Evolutionary conservation across 2,113 vertebrate species (phyloP).

Genomic region (Mungos mungo): DNA sequence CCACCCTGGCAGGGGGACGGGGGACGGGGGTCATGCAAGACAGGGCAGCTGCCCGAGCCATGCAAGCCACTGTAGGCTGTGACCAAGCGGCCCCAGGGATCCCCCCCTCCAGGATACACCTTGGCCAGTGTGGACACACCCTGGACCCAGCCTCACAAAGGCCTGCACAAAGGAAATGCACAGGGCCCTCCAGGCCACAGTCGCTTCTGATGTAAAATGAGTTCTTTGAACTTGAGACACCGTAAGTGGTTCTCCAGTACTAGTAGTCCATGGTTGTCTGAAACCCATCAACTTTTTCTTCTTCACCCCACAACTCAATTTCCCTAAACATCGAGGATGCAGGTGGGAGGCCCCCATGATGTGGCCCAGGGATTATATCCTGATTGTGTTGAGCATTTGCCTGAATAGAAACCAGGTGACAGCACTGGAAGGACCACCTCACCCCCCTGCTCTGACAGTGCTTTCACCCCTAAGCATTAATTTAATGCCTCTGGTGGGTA

Average conservation of each 20-base stretch:
- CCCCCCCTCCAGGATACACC: neutral
- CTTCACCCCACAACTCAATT: too few species aligned
- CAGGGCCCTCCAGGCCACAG: neutral
- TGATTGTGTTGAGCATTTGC: accelerated
- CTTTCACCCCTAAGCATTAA: neutral
- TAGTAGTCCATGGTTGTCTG: too few species aligned
- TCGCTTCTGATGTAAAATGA: neutral
- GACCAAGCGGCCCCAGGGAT: accelerated
- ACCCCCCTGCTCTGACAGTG: neutral
- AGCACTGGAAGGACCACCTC: neutral
- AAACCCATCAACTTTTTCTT: neutral
- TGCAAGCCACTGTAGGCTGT: neutral
- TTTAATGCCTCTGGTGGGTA: neutral
- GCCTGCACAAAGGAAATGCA: neutral
- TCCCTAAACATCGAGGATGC: neutral
- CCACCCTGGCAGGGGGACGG: neutral
- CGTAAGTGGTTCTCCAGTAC: too few species aligned
- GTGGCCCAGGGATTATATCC: accelerated
- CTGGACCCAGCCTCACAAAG: neutral
- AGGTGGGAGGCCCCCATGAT: accelerated
- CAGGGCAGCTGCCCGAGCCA: accelerated
- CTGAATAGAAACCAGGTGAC: neutral
- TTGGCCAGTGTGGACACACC: accelerated
- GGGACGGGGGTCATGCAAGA: too few species aligned
- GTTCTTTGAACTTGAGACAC: slow-evolving; percentile 1